phyloP scores from a whole-genome alignment of 2,113 vertebrate species.

The Microtus ochrogaster region DNA sequence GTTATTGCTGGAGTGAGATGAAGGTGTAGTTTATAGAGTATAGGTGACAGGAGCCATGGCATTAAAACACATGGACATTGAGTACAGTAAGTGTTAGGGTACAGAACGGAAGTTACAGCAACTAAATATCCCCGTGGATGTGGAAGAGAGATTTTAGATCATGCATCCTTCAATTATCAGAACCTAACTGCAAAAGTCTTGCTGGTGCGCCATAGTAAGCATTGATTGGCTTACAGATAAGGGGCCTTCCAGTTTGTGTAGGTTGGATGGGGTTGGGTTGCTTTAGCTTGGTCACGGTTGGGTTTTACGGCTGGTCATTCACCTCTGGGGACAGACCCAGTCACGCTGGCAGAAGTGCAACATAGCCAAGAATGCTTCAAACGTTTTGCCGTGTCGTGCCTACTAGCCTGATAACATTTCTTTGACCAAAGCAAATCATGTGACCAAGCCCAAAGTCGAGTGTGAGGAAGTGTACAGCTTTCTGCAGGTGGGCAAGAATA shows the following conservation, averaged over 20 bases:
- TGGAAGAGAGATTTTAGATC: constrained; percentile 26
- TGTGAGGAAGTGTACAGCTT: background rate
- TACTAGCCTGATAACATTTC: background rate
- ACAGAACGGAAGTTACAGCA: background rate
- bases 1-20: background rate
- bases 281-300: background rate
- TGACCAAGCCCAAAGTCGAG: background rate
- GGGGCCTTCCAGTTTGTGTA: background rate
- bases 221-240: background rate
- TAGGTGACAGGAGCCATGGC: background rate
- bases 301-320: background rate
- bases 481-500: background rate
- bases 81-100: background rate
- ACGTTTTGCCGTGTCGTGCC: background rate
- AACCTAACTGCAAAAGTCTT: background rate
- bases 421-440: constrained; percentile 9
- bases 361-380: background rate
- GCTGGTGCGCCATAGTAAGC: background rate
- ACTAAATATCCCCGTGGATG: background rate
- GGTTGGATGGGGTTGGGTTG: background rate
- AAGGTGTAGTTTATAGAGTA: background rate
- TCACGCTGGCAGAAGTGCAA: background rate
- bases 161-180: background rate
- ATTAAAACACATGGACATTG: background rate
- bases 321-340: background rate